Base-by-base conservation (phyloP, 1,140 invertebrate genomes). In the Thaumatotibia leucotreta region DNA sequence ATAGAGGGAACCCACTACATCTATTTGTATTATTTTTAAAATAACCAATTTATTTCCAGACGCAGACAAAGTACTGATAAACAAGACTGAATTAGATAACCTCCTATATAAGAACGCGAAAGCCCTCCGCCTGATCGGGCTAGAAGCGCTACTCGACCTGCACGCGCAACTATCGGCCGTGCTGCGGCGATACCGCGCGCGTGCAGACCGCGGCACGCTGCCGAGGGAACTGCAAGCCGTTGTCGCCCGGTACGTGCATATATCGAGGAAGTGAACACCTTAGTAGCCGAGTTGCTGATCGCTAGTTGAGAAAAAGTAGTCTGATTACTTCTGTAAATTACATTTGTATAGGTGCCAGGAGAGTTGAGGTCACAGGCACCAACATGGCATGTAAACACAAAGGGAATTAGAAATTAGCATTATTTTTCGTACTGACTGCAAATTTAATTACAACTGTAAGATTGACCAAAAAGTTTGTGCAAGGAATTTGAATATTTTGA, bases 111-210 rank as follows among this genome's bases (percentile, higher is more conserved):
- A 92, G 72, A 93, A 92, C 23, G 92, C 93, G 20, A 86, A 92
- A 64, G 73, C 86, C 5, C 92, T 94, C 0, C 82, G 91, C 1
- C 80, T 89, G 23, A 92, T 93, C 64, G 89, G 93, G 0, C 84
- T 95, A 11, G 92, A 93, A 52, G 90, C 93, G 24, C 75, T 95
- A 0, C 85, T 94, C 29, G 94, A 95, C 73, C 83, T 94, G 52
- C 93, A 95, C 80, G 89, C 93, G 52, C 93, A 94, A 75, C 76
- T 95, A 0, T 92, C 92, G 24, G 77, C 91, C 68, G 92, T 92
- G 24, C 85, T 94, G n/a, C 91, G 86, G 20, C 83, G 84, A 72
- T 94, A 93, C 80, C 0, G 77, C 84, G 23, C 79, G 84, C 45
- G 91, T 75, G 39, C 86, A 88, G 92, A 94, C 77, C 91, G 94